Percentiles rank a stretch among this genome's conserved stretches.
phyloP scores from a whole-genome alignment of 2,797 vertebrate genomes.

The Danio aesculapii region DNA sequence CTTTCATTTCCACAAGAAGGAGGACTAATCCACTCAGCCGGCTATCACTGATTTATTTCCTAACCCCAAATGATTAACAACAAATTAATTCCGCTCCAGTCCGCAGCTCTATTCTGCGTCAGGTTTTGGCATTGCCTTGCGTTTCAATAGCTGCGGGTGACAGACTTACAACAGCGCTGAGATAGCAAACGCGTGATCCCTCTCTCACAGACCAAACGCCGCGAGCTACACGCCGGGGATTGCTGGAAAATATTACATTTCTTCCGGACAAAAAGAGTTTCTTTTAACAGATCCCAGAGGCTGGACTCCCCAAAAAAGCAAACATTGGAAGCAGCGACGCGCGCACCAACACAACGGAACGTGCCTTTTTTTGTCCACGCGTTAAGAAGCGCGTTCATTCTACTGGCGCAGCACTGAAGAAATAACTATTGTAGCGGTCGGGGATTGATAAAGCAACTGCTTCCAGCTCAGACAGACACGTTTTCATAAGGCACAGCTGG shows the following conservation, averaged over 20 bases:
- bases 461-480: constrained; percentile 69
- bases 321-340: constrained; percentile 52
- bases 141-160: constrained; percentile 70
- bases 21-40: constrained; percentile 4
- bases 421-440: constrained; percentile 72
- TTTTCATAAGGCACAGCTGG: constrained; percentile 67
- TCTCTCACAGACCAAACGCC: constrained; percentile 61
- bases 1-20: background rate
- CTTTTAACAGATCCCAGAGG: constrained; percentile 56
- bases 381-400: constrained; percentile 68
- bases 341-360: constrained; percentile 60
- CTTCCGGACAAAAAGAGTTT: constrained; percentile 70
- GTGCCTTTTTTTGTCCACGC: constrained; percentile 57
- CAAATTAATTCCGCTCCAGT: constrained; percentile 80
- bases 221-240: constrained; percentile 47
- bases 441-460: constrained; percentile 70
- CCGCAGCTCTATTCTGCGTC: constrained; percentile 75
- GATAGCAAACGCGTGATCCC: constrained; percentile 66
- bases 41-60: constrained; percentile 58
- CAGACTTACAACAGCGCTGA: constrained; percentile 73
- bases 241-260: constrained; percentile 54
- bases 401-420: constrained; percentile 66
- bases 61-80: constrained; percentile 51
- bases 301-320: constrained; percentile 32
- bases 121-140: constrained; percentile 76